phyloP scores from a whole-genome alignment of 2,888 invertebrate species.

The Entomobrya multifasciata region DNA sequence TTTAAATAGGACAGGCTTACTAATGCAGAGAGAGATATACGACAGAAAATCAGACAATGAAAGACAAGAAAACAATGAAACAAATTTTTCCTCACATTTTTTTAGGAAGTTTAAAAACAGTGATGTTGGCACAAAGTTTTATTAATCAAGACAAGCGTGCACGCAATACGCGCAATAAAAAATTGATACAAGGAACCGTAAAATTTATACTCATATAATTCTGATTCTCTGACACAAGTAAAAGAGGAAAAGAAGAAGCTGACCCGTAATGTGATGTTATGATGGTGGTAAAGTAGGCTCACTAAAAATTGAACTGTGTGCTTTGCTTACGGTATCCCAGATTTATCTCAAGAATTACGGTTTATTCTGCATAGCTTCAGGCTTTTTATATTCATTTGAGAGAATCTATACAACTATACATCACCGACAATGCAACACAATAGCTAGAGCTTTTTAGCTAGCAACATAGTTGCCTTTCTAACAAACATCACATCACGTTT shows the following conservation, averaged over 20 bases:
- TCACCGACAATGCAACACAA: slow-evolving; percentile 16
- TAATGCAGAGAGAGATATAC: not conserved
- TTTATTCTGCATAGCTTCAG: slow-evolving; percentile 68
- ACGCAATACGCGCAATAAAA: slow-evolving; percentile 49
- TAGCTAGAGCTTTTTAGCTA: no score
- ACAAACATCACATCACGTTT: slow-evolving; percentile 3
- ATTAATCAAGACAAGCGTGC: slow-evolving; percentile 47
- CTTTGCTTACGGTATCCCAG: slow-evolving; percentile 68
- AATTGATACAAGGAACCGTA: slow-evolving; percentile 53
- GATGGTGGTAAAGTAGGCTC: slow-evolving; percentile 18
- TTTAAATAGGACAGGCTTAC: slow-evolving; percentile 54
- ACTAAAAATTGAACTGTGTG: slow-evolving; percentile 52
- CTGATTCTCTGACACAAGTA: no score
- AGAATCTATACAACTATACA: slow-evolving; percentile 4
- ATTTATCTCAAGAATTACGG: slow-evolving; percentile 72
- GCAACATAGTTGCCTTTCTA: no score
- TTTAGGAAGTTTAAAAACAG: slow-evolving; percentile 27
- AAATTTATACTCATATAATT: slow-evolving; percentile 2
- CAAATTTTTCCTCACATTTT: not conserved
- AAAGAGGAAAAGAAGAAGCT: not conserved
- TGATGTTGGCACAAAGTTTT: slow-evolving; percentile 49
- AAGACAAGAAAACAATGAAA: not conserved
- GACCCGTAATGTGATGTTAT: not conserved
- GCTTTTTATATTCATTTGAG: slow-evolving; percentile 57
- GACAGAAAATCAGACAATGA: slow-evolving; percentile 8